Conservation (phyloP, 2,113 vertebrate species). For the Nymphicus hollandicus region DNA sequence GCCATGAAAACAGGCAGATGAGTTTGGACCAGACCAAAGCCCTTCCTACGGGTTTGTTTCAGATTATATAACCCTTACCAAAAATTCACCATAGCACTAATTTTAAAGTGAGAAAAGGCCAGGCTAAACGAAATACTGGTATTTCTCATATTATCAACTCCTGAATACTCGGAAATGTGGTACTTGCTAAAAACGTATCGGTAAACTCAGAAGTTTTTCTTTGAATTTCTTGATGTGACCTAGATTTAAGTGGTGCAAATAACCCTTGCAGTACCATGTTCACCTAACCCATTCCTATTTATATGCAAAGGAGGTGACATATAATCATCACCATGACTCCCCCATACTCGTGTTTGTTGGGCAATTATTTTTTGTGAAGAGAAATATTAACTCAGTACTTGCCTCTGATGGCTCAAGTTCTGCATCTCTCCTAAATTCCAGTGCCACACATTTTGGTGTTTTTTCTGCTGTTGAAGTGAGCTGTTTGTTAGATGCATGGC, state of each 20-base stretch:
- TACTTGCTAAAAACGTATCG: not conserved
- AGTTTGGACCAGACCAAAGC: conserved; percentile 5
- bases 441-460: not conserved
- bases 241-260: not conserved
- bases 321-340: not conserved
- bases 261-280: not conserved
- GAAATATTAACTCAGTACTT: not conserved
- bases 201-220: conserved; percentile 34
- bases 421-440: not conserved
- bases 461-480: not conserved
- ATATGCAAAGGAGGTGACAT: not conserved
- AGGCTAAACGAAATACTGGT: not conserved
- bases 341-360: rapidly evolving
- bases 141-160: conserved; percentile 3
- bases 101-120: conserved; percentile 12
- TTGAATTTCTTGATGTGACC: conserved; percentile 30
- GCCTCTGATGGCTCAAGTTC: not conserved
- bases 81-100: not conserved
- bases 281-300: not conserved
- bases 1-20: not conserved
- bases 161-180: not conserved
- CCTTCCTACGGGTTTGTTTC: not conserved
- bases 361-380: not conserved
- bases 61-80: conserved; percentile 6
- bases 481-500: not conserved